phyloP scores from a whole-genome alignment of 2,113 vertebrate genomes.

The Herpailurus yagouaroundi region DNA sequence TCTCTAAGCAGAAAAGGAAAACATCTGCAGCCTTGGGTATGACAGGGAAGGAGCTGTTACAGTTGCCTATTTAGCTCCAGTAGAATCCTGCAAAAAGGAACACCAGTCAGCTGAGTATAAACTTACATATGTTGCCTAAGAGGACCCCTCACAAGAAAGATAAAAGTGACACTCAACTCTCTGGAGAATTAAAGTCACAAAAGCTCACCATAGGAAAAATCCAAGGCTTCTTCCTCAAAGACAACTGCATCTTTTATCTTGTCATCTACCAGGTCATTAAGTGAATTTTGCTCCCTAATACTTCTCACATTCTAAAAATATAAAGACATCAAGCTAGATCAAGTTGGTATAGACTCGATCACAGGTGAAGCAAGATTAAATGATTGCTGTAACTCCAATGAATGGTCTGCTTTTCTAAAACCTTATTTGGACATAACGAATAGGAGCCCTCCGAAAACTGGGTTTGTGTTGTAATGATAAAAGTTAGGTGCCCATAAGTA shows the following conservation, averaged over 20 bases:
- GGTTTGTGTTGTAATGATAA: background rate
- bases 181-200: background rate
- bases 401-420: background rate
- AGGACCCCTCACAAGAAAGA: background rate
- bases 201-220: background rate
- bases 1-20: background rate
- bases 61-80: background rate
- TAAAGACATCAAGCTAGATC: background rate
- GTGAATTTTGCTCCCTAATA: background rate
- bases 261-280: background rate
- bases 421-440: background rate
- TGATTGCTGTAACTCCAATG: background rate
- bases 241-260: background rate
- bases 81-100: background rate
- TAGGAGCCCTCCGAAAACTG: background rate
- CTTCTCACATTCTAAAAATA: conserved; percentile 49
- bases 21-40: background rate
- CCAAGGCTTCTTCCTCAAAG: background rate
- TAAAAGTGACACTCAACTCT: background rate
- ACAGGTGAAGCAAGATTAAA: background rate
- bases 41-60: background rate
- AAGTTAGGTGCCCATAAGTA: background rate
- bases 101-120: background rate
- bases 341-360: background rate
- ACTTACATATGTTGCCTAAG: background rate